These are phyloP conservation scores for Bathynomus jamesi DNA, from an alignment of 1,140 invertebrate genomes.

Conservation along the genomic window DNA sequence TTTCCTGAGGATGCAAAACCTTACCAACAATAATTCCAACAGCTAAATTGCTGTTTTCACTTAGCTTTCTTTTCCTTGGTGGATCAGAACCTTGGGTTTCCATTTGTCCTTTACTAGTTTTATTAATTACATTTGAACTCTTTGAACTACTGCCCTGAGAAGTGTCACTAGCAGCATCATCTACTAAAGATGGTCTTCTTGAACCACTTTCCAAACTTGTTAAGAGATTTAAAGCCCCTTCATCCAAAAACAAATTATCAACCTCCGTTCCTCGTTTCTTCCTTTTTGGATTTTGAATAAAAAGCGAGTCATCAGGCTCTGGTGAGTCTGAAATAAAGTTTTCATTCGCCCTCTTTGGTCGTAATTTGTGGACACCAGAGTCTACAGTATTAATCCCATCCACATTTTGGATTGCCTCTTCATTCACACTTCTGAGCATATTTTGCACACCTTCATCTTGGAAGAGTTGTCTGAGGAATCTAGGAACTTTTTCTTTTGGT, in stretches of 20 bases:
- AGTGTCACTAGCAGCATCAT: conserved; percentile 25
- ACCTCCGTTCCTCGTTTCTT: conserved; percentile 24
- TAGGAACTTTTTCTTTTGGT: conserved; percentile 30
- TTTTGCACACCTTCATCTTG: conserved; percentile 37
- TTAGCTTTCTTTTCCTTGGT: conserved; percentile 19
- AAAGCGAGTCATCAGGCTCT: conserved; percentile 21
- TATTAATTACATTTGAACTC: conserved; percentile 16
- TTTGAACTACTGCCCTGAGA: conserved; percentile 23
- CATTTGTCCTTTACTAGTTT: conserved; percentile 4
- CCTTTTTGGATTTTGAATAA: conserved; percentile 17
- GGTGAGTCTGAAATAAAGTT: conserved; percentile 26
- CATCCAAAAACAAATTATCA: conserved; percentile 31
- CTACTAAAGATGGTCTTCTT: conserved; percentile 13
- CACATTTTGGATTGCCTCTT: conserved; percentile 9
- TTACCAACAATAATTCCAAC: conserved; percentile 13
- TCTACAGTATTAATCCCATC: conserved; percentile 25
- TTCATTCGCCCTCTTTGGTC: conserved; percentile 31
- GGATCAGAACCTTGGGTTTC: neutral
- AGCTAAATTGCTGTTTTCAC: conserved; percentile 20
- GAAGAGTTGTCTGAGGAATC: conserved; percentile 35
- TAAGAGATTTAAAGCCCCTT: conserved; percentile 28
- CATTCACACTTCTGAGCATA: conserved; percentile 36
- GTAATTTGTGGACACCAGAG: conserved; percentile 20
- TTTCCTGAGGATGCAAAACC: conserved; percentile 18
- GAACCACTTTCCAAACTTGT: conserved; percentile 23